Evolutionary conservation across 1,140 invertebrate genomes (phyloP), one percentile per base, ranked within the genome.

Genomic region (Mycetomoellerius zeteki): DNA sequence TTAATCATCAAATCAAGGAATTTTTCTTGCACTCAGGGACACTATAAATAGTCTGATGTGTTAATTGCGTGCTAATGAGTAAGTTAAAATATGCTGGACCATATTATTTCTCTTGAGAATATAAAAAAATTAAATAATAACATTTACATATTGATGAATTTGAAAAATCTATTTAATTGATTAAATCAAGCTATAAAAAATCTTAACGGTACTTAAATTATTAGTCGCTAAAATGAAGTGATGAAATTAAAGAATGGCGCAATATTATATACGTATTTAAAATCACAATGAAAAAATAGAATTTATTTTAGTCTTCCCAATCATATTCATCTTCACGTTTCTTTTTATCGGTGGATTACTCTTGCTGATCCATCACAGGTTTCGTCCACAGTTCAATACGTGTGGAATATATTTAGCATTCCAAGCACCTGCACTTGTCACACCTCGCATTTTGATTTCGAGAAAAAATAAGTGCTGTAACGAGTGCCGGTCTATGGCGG

Each of bases 401-500:
- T 82, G 67, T 80, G 72, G n/a, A 87, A 89, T 89, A 85, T 60
- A 89, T 90, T 92, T 78, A 73, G 72, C 81, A 91, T 92, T 88
- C 92, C 76, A 85, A 89, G 64, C 88, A 60, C 37, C 71, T 50
- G n/a, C 64, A 30, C 58, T 52, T 10, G 50, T 71, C 73, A 60
- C 33, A 50, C 60, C 81, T 43, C 67, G 91, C 91, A 92, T 92
- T 90, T 77, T 89, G 86, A 93, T 91, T 87, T 89, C 50, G n/a
- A 50, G 54, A 56, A 86, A 56, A 89, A 88, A 90, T 86, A 60
- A 5, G 58, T 75, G 72, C 78, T 86, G 43, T 30, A 78, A 89
- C 77, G 78, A 87, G 69, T 16, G 30, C 69, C 69, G 64, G 89
- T 54, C 54, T 56, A 27, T 24, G 62, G 58, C 50, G 54, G 88